phyloP scores from a whole-genome alignment of 2,113 vertebrate species.

The Nyctibius bracteatus region DNA sequence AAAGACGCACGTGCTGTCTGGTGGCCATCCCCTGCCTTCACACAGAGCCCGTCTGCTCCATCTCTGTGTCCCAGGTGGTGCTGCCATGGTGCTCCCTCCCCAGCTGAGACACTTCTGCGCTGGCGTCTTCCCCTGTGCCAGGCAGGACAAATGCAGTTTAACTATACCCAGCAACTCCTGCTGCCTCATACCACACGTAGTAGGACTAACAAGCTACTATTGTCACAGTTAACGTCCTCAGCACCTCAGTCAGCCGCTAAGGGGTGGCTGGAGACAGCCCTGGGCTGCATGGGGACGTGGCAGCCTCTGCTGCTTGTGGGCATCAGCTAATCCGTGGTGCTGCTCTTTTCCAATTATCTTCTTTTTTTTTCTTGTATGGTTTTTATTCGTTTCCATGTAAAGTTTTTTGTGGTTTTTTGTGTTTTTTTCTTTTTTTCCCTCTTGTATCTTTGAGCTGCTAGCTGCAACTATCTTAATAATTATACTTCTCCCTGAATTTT shows the following conservation, averaged over 20 bases:
- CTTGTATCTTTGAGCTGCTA: background rate
- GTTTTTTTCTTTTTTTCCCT: too few species aligned
- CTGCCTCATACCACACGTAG: background rate
- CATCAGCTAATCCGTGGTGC: background rate
- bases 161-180: background rate
- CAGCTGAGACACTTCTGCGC: background rate
- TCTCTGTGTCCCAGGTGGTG: fast-evolving
- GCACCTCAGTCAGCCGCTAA: background rate
- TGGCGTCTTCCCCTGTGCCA: fast-evolving
- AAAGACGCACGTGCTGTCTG: background rate
- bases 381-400: background rate
- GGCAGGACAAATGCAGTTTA: background rate
- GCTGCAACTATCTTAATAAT: background rate
- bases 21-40: background rate
- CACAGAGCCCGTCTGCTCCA: background rate
- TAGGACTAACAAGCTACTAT: background rate
- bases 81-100: background rate
- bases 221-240: background rate
- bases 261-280: background rate
- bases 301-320: background rate
- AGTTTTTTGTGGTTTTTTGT: background rate
- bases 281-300: background rate
- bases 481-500: background rate
- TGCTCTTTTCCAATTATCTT: background rate
- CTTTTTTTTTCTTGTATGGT: background rate